phyloP scores from a whole-genome alignment of 2,113 vertebrate species.

The Trogon surrucura region DNA sequence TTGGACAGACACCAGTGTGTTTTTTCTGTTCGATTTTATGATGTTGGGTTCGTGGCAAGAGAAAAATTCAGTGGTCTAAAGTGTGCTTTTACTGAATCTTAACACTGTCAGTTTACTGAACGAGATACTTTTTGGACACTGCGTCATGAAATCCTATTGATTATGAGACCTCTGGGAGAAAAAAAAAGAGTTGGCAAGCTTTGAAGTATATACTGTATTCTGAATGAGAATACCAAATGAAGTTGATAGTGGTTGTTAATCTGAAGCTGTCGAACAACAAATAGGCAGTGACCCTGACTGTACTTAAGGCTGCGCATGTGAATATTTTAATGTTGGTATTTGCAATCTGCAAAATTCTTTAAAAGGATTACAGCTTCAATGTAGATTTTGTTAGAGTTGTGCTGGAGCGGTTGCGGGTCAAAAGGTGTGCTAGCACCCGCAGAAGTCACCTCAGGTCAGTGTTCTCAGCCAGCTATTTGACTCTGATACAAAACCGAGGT shows the following conservation, averaged over 20 bases:
- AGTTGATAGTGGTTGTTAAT: not conserved
- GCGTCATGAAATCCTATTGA: not conserved
- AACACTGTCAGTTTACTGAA: not conserved
- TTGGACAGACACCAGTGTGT: not conserved
- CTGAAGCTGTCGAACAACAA: not conserved
- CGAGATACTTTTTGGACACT: not conserved
- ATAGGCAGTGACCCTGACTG: not conserved
- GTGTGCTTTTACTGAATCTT: not conserved
- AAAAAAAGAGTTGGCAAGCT: not conserved
- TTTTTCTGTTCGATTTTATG: not conserved
- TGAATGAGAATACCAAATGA: not conserved
- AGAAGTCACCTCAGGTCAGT: not conserved
- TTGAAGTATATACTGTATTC: not conserved
- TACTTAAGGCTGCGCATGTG: not conserved
- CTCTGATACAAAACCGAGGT: not conserved
- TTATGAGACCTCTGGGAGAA: fast-evolving
- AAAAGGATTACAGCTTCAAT: not conserved
- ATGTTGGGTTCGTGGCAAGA: not conserved
- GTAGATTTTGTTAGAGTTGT: not conserved
- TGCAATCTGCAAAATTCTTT: not conserved
- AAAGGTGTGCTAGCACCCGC: not conserved
- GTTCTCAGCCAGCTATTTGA: not conserved
- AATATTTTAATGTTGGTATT: not conserved
- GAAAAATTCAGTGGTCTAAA: not conserved
- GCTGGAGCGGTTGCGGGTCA: not conserved